phyloP scores from a whole-genome alignment of 1,140 invertebrate genomes.

The Drosophila mauritiana region DNA sequence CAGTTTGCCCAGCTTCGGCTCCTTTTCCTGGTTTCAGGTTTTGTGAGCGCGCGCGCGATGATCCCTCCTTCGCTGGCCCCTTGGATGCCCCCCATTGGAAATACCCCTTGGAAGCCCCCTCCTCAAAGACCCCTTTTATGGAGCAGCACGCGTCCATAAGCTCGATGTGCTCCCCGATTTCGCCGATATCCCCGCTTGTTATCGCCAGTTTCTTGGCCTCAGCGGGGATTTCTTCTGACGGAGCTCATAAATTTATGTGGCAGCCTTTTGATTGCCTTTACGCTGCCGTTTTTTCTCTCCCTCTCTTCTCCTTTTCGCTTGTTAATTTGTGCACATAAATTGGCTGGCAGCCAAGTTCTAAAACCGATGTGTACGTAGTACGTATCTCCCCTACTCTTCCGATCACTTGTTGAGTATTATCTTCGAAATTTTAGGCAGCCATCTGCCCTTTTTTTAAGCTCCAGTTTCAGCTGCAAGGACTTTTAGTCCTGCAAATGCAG shows the following conservation, averaged over 20 bases:
- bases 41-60: conserved; percentile 17
- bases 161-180: neutral
- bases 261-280: conserved; percentile 70
- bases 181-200: neutral
- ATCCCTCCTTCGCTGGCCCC: conserved; percentile 1
- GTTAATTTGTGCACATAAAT: conserved; percentile 76
- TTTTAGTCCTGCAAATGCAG: conserved; percentile 12
- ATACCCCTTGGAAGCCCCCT: neutral
- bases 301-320: conserved; percentile 13
- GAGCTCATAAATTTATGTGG: conserved; percentile 76
- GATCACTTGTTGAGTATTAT: conserved; percentile 8
- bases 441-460: conserved; percentile 30
- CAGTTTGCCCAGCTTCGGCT: conserved; percentile 32
- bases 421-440: conserved; percentile 1
- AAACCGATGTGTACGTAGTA: conserved; percentile 2
- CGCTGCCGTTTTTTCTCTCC: conserved; percentile 39
- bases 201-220: conserved; percentile 19
- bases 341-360: conserved; percentile 52
- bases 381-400: conserved; percentile 1
- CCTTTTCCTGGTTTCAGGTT: conserved; percentile 64
- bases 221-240: conserved; percentile 64
- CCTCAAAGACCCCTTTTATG: conserved; percentile 28
- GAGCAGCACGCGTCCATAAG: conserved; percentile 42
- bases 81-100: neutral
- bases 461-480: conserved; percentile 32